phyloP scores from a whole-genome alignment of 2,797 vertebrate species.

The Acanthopagrus latus region DNA sequence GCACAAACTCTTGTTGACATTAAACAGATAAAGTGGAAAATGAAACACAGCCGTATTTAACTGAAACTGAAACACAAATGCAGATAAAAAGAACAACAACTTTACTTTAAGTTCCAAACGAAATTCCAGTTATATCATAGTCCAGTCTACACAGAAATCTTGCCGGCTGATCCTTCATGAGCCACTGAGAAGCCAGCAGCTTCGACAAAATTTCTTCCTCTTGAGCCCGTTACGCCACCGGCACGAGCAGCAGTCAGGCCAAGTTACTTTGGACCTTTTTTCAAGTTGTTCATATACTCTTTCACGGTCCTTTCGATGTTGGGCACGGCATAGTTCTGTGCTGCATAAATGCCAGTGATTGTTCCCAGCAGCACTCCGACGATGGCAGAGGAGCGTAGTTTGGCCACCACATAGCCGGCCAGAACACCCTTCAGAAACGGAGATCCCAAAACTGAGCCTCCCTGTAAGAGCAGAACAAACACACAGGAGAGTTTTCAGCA shows the following conservation, averaged over 20 bases:
- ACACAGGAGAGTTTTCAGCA: neutral
- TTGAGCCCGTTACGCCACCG: constrained; percentile 13
- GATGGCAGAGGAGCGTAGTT: constrained; percentile 93
- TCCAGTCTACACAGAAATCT: constrained; percentile 28
- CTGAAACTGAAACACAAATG: constrained; percentile 26
- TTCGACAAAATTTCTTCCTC: constrained; percentile 15
- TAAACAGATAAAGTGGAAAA: constrained; percentile 10
- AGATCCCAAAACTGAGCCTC: constrained; percentile 90
- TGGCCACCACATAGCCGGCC: constrained; percentile 94
- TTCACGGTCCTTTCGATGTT: constrained; percentile 92
- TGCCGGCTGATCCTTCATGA: constrained; percentile 14
- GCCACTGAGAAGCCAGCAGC: constrained; percentile 6
- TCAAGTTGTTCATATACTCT: constrained; percentile 87
- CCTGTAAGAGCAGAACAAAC: constrained; percentile 75
- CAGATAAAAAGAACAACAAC: constrained; percentile 5
- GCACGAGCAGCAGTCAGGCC: neutral
- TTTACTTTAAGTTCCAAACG: constrained; percentile 43
- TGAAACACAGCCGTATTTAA: constrained; percentile 5
- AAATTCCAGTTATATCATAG: constrained; percentile 52
- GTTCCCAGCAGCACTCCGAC: constrained; percentile 93
- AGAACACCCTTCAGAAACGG: constrained; percentile 96
- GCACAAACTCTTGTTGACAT: constrained; percentile 23
- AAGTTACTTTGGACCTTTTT: constrained; percentile 90
- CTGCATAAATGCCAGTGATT: constrained; percentile 91
- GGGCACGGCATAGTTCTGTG: constrained; percentile 92